These are phyloP conservation scores for Siderastrea siderea DNA, from an alignment of 92 coral and sea anemone genomes.

Conservation along the genomic window DNA sequence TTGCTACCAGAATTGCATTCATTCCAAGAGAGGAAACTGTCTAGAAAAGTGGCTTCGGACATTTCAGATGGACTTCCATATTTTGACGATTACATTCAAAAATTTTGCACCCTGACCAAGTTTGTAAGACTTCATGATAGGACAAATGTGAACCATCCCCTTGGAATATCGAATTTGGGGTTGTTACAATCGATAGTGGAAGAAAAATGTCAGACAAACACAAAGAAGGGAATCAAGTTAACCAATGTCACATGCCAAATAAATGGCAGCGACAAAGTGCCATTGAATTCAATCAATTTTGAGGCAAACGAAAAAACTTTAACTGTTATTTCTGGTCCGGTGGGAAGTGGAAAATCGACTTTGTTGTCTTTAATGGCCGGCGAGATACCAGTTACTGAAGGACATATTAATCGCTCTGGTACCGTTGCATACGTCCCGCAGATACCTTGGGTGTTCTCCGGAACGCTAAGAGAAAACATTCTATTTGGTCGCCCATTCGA, in stretches of 20 bases:
- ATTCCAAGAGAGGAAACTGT: not conserved
- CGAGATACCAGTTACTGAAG: slow-evolving; percentile 45
- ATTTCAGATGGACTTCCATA: not conserved
- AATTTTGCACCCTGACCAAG: slow-evolving; percentile 12
- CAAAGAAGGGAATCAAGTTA: not conserved
- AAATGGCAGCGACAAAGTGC: not conserved
- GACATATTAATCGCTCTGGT: slow-evolving; percentile 31
- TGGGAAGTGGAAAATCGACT: slow-evolving; percentile 73
- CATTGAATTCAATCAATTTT: slow-evolving; percentile 19
- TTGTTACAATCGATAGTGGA: not conserved
- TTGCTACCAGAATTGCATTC: slow-evolving; percentile 18
- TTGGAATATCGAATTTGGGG: slow-evolving; percentile 5
- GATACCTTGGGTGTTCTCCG: slow-evolving; percentile 72
- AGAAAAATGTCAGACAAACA: not conserved
- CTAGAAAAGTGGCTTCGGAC: slow-evolving; percentile 1
- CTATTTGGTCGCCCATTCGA: slow-evolving; percentile 61
- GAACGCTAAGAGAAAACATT: slow-evolving; percentile 64
- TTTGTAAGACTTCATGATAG: slow-evolving; percentile 6
- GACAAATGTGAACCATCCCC: not conserved
- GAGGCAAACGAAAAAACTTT: slow-evolving; percentile 24
- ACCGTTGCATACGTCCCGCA: slow-evolving; percentile 64
- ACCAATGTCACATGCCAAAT: slow-evolving; percentile 32
- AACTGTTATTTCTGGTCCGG: slow-evolving; percentile 58
- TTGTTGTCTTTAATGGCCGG: slow-evolving; percentile 49
- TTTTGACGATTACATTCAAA: slow-evolving; percentile 20